These are phyloP conservation scores for Plecturocebus donacophilus DNA, from an alignment of 2,113 vertebrate species.

Conservation along the genomic window DNA sequence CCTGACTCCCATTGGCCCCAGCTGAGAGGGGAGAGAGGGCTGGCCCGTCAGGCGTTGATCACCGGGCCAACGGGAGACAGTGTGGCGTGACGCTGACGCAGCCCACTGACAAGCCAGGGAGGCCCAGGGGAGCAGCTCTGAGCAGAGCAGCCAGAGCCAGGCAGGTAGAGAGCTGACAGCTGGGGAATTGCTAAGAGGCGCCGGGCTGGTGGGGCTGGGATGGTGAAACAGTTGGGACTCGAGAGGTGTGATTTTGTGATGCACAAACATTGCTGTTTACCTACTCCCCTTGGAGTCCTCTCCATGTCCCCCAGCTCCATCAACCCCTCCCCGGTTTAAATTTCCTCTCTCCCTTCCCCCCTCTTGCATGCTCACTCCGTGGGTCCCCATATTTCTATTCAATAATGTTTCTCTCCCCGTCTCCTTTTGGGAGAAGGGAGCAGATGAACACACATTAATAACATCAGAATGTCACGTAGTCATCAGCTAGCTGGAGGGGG, in stretches of 20 bases:
- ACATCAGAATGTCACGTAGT: background rate
- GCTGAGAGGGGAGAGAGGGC: constrained; percentile 71
- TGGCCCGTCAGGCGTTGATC: constrained; percentile 73
- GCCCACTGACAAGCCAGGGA: constrained; percentile 68
- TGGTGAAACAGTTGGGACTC: constrained; percentile 40
- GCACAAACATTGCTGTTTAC: constrained; percentile 2
- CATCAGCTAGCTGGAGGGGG: background rate
- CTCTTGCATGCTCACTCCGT: background rate
- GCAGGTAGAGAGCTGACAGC: constrained; percentile 72
- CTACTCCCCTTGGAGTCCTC: background rate
- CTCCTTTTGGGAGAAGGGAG: background rate
- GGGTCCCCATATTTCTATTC: background rate
- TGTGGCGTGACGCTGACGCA: constrained; percentile 79
- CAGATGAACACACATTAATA: background rate
- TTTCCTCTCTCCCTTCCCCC: background rate
- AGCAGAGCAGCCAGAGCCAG: constrained; percentile 56
- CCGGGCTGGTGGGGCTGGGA: constrained; percentile 58
- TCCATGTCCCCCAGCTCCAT: background rate
- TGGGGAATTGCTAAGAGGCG: constrained; percentile 70
- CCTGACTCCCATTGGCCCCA: constrained; percentile 73
- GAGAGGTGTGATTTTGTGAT: background rate
- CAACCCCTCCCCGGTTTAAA: background rate
- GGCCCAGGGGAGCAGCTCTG: constrained; percentile 69
- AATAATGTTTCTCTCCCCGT: background rate
- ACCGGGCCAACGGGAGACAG: constrained; percentile 73